Evolutionary conservation across 2,888 invertebrate genomes (phyloP), one percentile per base, ranked within the genome.

Genomic region (Mechanitis messenoides): DNA sequence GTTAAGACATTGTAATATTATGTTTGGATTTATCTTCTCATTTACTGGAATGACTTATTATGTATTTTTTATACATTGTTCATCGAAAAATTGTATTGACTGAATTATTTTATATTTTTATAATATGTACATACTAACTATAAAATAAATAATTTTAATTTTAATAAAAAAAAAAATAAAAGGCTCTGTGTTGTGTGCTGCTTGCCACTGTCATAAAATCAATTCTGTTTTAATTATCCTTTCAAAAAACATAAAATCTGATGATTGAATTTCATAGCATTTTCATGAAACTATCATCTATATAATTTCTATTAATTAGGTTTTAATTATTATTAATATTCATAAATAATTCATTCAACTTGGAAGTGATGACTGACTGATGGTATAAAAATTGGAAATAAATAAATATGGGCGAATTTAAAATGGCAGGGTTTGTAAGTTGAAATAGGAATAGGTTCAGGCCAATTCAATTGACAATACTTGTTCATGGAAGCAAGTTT

Each of bases 401-500:
- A 47, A 20, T 20, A 20, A 50, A 50, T 20, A 64, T 62, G 55
- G 65, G 69, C 62, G 69, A 69, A 70, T 68, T 67, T 68, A 70
- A 56, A 65, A 61, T 63, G 66, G 65, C 67, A 68, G 68, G 67
- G 66, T 65, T 61, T 63, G 63, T 60, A 59, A 60, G 50, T 64
- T 58, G 63, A 55, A 53, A 56, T 62, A 66, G 57, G 64, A 60
- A 58, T 59, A 62, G 50, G 35, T 42, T 38, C 64, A 59, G 55
- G 63, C 62, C 63, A 63, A 65, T 67, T 64, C 59, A 59, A 68
- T 67, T 66, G 68, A 67, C 69, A 70, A 69, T 69, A 70, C 72
- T 71, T 73, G 73, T 71, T 72, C 60, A 50, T 33, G 9, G 67
- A 59, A 63, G 63, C 73, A 73, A 71, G 68, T 70, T 68, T 67